Percentiles rank a stretch among this genome's conserved stretches.
Evolutionary conservation across 2,888 invertebrate species (phyloP).

Genomic region (Matsumyia berberina): DNA sequence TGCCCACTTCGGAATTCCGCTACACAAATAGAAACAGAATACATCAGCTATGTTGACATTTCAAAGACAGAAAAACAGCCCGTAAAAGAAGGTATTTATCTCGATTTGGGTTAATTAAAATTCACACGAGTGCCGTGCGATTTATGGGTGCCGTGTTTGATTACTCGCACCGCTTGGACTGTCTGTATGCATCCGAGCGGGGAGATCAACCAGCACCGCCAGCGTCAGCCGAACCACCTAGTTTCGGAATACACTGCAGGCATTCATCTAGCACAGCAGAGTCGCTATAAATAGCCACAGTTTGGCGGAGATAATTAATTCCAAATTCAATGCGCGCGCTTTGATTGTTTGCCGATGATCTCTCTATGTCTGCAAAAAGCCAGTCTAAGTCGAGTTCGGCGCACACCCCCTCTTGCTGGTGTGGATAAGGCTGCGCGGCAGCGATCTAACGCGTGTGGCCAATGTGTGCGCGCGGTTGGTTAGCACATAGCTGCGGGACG

Average conservation of each 20-base stretch:
- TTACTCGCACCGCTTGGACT: constrained; percentile 13
- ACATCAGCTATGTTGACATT: constrained; percentile 25
- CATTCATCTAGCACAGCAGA: constrained; percentile 17
- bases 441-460: constrained; percentile 10
- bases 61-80: neutral
- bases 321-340: constrained; percentile 7
- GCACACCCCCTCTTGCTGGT: constrained; percentile 1
- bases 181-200: neutral
- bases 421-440: constrained; percentile 30
- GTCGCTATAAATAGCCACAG: constrained; percentile 39
- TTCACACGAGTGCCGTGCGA: constrained; percentile 29
- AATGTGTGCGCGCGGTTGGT: neutral
- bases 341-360: constrained; percentile 30
- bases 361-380: constrained; percentile 9
- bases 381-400: neutral
- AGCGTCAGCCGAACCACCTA: constrained; percentile 11
- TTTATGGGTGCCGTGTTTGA: constrained; percentile 38
- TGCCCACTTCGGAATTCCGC: constrained; percentile 33
- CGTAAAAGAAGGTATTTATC: constrained; percentile 16
- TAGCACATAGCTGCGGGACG: constrained; percentile 5
- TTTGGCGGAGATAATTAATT: constrained; percentile 49
- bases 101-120: constrained; percentile 28
- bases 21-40: constrained; percentile 20
- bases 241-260: constrained; percentile 50
- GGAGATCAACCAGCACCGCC: constrained; percentile 13